These are phyloP conservation scores for Drosophila mayaguana DNA, from an alignment of 2,888 invertebrate genomes.

Conservation along the genomic window DNA sequence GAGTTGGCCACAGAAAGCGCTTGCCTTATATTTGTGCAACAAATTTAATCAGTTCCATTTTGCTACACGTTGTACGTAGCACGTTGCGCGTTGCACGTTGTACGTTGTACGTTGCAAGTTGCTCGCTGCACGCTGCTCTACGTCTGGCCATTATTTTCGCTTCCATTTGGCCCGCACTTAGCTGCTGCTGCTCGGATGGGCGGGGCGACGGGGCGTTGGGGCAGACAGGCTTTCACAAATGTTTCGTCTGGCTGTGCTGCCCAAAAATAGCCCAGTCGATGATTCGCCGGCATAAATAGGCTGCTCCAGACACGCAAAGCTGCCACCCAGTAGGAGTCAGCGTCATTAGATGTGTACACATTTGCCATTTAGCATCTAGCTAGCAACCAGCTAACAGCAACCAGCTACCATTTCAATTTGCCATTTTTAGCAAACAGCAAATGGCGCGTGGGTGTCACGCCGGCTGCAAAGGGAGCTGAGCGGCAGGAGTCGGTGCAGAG, in stretches of 20 bases:
- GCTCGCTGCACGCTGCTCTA: not conserved
- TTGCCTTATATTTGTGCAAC: conserved; percentile 41
- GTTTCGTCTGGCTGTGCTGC: conserved; percentile 29
- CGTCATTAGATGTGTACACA: conserved; percentile 48
- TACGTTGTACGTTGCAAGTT: not conserved
- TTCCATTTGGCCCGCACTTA: conserved; percentile 33
- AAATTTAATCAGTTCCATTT: conserved; percentile 39
- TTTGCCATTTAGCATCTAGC: conserved; percentile 29
- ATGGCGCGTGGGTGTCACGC: conserved; percentile 37
- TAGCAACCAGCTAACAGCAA: not conserved
- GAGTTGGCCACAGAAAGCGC: conserved; percentile 28
- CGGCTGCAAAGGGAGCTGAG: not conserved
- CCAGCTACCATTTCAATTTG: conserved; percentile 40
- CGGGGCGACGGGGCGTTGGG: no score
- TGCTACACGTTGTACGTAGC: not conserved
- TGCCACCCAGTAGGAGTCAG: conserved; percentile 31
- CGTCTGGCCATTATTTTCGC: conserved; percentile 27
- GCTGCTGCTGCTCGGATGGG: not conserved
- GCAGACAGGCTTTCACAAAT: conserved; percentile 18
- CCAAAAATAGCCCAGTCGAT: conserved; percentile 44
- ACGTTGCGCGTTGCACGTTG: not conserved
- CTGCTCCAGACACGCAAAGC: conserved; percentile 25
- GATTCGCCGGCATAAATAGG: conserved; percentile 51
- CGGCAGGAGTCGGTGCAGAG: no score
- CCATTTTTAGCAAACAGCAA: conserved; percentile 44